A percentile compares a stretch with the other conserved stretches of the same genome.
phyloP scores from a whole-genome alignment of 37 sponge, comb jelly and placozoan species.

The Bolinopsis microptera region DNA sequence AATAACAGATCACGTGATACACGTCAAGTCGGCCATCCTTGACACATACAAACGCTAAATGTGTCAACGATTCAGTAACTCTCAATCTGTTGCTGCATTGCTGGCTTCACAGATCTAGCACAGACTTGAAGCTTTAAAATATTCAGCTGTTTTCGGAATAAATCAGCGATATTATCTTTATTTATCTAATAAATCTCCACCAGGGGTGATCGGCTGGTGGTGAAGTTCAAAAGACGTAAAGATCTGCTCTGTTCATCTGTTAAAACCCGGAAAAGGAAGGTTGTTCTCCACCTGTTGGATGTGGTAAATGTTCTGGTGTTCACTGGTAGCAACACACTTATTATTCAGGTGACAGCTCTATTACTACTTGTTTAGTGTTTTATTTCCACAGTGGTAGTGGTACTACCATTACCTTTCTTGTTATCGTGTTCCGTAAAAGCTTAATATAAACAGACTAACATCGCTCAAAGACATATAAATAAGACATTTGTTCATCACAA shows the following conservation, averaged over 20 bases:
- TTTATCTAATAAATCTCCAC: too few species aligned
- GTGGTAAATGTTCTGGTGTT: slow-evolving; percentile 39
- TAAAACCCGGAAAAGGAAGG: background rate
- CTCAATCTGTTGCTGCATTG: too few species aligned
- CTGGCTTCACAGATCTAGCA: too few species aligned
- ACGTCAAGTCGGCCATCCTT: too few species aligned
- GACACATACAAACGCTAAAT: too few species aligned
- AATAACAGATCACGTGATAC: too few species aligned
- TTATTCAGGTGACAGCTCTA: slow-evolving; percentile 9
- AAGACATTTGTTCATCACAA: too few species aligned
- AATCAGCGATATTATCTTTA: too few species aligned
- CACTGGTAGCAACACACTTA: slow-evolving; percentile 37
- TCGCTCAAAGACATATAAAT: too few species aligned
- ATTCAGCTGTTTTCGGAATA: too few species aligned
- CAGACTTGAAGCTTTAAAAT: too few species aligned
- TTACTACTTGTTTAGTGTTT: background rate
- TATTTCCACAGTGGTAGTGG: background rate
- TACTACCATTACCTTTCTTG: background rate
- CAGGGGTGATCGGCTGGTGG: background rate
- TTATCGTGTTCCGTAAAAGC: background rate
- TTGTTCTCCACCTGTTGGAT: slow-evolving; percentile 40
- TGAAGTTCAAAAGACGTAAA: slow-evolving; percentile 41
- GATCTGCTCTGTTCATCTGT: slow-evolving; percentile 9
- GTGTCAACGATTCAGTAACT: too few species aligned
- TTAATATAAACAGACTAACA: background rate